Base-by-base conservation (phyloP, 2,113 vertebrate species). In the Corydoras sp. region DNA sequence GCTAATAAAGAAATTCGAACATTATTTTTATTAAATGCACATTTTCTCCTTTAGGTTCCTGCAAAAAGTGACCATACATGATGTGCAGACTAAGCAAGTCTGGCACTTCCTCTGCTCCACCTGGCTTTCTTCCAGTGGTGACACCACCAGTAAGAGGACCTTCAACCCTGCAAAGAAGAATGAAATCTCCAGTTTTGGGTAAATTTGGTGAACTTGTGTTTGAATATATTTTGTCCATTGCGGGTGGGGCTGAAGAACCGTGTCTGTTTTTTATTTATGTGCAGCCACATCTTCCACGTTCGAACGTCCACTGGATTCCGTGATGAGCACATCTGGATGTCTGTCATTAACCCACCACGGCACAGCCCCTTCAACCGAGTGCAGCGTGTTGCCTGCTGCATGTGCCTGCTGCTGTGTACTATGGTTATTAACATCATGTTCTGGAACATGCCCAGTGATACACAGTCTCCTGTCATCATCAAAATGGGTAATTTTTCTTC, bases 351-450 rank as follows among this genome's bases (percentile, higher is more conserved):
- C 82, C 89, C 90, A 2, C 90, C 90, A 3, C 83, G 86, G 1
- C 86, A 87, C 1, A 91, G 90, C 68, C 87, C 89, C 0, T 92
- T 92, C 81, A 90, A 88, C 1, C 87, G 91, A 1, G 89, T 87
- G 10, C 91, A 92, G 80, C 84, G 91, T 62, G 88, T 92, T 61
- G 89, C 89, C 8, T 92, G 91, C 81, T 92, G 91, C 81, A 89
- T 91, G 89, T 84, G 83, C 59, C 86, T 92, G 59, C 89, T 92
- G 51, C 89, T 92, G 76, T 91, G 91, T 77, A 91, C 90, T 77
- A 92, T 92, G 91, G 89, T 88, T 75, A 91, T 91, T 64, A 91
- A 91, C 70, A 92, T 92, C n/a, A 90, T 90, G 76, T 92, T 92
- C 80, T 92, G 89, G 89, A 90, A 90, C 76, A 66, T 89, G 50